Evolutionary conservation across 1,140 invertebrate genomes (phyloP), one percentile per base, ranked within the genome.

Genomic region (Drosophila sucinea): DNA sequence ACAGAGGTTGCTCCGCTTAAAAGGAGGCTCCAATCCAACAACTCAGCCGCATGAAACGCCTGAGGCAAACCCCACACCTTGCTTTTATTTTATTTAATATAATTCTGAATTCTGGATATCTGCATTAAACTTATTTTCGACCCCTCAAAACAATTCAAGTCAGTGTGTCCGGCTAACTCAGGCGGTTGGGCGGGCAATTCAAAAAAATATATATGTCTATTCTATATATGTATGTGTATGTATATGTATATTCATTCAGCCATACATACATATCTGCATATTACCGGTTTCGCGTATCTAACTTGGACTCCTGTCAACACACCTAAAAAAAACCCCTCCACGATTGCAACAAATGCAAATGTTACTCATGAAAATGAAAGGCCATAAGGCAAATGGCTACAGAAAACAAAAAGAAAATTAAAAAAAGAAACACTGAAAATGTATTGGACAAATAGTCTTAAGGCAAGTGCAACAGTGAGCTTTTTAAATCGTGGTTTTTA

Each of bases 291-390:
- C 2, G 23, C 33, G 44, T 27, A 60, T 17, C 4, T 1, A 27
- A 27, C 3, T 35, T 35, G 40, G 5, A 44, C 66, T 58, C 56
- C 56, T 35, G 56, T 35, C 56, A 58, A 58, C 56, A 58, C 56
- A 58, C 56, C 56, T 58, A 35, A 35, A 58, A 58, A 23, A 35
- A 10, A 29, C 69, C 51, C 47, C 55, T 63, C 51, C 47, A 68
- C 70, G 32, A 74, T 68, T 68, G 67, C 66, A 79, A 67, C 44
- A 77, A 79, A 76, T 75, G 71, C 75, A 71, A 77, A 61, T 84
- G 67, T 67, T 70, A 71, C 72, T 73, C 73, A 77, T 81, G 74
- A 85, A 85, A 85, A 85, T 78, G 81, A 85, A 85, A 85, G 81
- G 81, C 78, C 82, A 85, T 80, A 84, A 77, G 73, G 79, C 79